phyloP scores from a whole-genome alignment of 2,888 invertebrate genomes.

The Patella depressa region DNA sequence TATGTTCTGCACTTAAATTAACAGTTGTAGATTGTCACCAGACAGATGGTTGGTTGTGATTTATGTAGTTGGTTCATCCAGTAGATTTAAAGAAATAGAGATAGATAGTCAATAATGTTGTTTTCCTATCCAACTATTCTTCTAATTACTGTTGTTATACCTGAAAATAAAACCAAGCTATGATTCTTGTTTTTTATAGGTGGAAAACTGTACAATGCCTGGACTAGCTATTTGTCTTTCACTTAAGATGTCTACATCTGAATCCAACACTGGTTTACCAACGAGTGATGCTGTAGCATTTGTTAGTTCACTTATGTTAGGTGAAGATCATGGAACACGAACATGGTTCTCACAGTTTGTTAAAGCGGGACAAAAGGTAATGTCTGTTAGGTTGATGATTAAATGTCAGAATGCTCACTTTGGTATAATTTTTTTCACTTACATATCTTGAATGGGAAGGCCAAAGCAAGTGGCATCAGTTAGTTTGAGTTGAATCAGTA shows the following conservation, averaged over 20 bases:
- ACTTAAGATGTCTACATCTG: conserved; percentile 74
- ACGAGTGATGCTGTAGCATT: conserved; percentile 81
- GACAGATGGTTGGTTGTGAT: too few species aligned
- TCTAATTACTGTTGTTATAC: not conserved
- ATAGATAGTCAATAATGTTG: not conserved
- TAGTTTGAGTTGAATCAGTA: too few species aligned
- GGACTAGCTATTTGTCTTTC: conserved; percentile 88
- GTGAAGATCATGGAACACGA: conserved; percentile 89
- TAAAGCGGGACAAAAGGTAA: conserved; percentile 80
- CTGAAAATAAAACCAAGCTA: conserved; percentile 13
- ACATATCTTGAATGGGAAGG: too few species aligned
- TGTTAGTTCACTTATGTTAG: conserved; percentile 89
- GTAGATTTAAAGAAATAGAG: too few species aligned
- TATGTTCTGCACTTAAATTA: too few species aligned
- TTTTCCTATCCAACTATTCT: not conserved
- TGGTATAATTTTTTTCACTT: too few species aligned
- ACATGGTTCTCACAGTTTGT: conserved; percentile 95
- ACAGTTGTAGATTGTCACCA: too few species aligned
- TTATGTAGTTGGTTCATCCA: too few species aligned
- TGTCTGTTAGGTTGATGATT: not conserved
- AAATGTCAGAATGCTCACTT: too few species aligned
- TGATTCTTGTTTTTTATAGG: conserved; percentile 62
- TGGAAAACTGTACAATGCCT: conserved; percentile 90
- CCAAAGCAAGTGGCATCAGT: too few species aligned
- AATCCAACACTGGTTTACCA: conserved; percentile 71